Conservation (phyloP, 2,797 vertebrate species). For the Gambelia wislizenii region DNA sequence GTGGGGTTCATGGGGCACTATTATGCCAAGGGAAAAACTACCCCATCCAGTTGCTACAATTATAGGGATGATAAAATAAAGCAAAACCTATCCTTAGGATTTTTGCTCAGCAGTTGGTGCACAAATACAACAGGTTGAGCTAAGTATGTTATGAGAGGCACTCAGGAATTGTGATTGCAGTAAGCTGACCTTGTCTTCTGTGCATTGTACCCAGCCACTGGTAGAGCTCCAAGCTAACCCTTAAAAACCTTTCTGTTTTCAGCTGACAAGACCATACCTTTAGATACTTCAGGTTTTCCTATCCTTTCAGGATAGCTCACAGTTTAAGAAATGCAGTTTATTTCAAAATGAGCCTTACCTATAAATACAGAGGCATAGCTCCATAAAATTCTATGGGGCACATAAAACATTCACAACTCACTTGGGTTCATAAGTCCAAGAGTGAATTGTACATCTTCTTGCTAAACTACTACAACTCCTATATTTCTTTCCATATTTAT, state of each 20-base stretch:
- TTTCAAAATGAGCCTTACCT: neutral
- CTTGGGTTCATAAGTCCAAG: neutral
- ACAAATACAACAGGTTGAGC: neutral
- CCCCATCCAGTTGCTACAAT: neutral
- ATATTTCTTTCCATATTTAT: neutral
- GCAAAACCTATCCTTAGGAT: neutral
- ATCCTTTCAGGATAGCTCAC: neutral
- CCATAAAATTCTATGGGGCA: slow-evolving; percentile 18
- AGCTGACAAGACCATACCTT: neutral
- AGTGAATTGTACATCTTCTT: neutral
- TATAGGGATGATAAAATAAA: neutral
- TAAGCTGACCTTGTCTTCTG: neutral
- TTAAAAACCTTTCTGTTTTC: neutral
- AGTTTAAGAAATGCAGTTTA: slow-evolving; percentile 5
- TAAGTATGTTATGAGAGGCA: neutral
- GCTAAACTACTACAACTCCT: neutral
- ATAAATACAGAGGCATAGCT: slow-evolving; percentile 8
- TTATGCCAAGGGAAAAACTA: neutral
- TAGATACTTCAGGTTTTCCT: neutral
- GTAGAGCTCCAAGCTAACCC: neutral
- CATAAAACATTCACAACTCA: slow-evolving; percentile 16
- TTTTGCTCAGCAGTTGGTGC: neutral
- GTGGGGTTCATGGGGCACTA: too few relatives aligned
- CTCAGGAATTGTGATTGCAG: neutral
- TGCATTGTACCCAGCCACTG: neutral